These are phyloP conservation scores for Pandion haliaetus DNA, from an alignment of 2,113 vertebrate genomes.

Conservation along the genomic window DNA sequence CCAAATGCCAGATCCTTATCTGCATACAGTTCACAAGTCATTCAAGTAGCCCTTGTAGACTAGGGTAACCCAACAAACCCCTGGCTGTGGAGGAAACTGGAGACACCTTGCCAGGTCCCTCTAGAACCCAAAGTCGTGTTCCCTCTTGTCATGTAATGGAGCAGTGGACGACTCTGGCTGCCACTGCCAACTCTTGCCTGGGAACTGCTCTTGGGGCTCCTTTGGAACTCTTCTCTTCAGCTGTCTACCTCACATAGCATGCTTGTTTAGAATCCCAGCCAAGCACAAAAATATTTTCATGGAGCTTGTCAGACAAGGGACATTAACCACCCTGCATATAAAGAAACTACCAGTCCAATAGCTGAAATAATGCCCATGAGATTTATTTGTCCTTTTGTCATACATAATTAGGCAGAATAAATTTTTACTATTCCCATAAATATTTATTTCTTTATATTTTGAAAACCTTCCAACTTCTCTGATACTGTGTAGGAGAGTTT, in stretches of 20 bases:
- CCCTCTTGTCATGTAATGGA: not conserved
- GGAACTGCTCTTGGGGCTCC: not conserved
- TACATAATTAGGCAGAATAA: not conserved
- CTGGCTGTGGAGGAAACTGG: not conserved
- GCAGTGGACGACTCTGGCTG: not conserved
- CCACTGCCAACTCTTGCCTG: not conserved
- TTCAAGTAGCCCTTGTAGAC: not conserved
- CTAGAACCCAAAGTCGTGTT: not conserved
- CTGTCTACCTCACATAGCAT: fast-evolving
- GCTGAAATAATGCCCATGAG: not conserved
- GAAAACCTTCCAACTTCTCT: not conserved
- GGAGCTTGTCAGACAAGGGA: not conserved
- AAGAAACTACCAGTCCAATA: not conserved
- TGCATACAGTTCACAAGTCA: not conserved
- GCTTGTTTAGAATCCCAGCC: not conserved
- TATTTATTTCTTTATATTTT: not conserved
- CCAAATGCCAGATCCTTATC: not conserved
- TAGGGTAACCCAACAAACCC: not conserved
- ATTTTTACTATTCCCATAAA: not conserved
- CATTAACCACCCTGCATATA: not conserved
- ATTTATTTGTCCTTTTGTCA: not conserved
- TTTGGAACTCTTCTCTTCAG: not conserved
- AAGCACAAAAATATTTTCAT: not conserved
- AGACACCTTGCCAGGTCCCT: not conserved
- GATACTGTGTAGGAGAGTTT: not conserved